A percentile compares a stretch with the other conserved stretches of the same genome.
Evolutionary conservation across 2,888 invertebrate species (phyloP).

Genomic region (Noctua pronuba): DNA sequence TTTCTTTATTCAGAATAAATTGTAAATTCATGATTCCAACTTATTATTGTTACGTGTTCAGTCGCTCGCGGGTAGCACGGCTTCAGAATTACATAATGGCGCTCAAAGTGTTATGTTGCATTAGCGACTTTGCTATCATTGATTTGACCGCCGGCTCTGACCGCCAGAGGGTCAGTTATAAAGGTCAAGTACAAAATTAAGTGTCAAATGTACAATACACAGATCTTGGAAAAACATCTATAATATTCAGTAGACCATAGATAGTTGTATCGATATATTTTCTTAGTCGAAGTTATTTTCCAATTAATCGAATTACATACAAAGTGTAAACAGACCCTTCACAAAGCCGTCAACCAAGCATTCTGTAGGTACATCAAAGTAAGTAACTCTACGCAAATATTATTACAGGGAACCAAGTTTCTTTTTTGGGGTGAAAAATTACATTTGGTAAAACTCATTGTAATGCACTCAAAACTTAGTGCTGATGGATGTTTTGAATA

Average conservation of each 20-base stretch:
- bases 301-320: background rate
- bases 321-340: no score
- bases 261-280: background rate
- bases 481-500: no score
- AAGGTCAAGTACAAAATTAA: constrained; percentile 56
- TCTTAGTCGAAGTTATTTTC: background rate
- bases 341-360: no score
- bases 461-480: no score
- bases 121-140: constrained; percentile 63
- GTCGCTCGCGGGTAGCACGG: background rate
- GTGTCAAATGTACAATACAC: constrained; percentile 24
- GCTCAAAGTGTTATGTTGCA: constrained; percentile 38
- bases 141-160: constrained; percentile 50
- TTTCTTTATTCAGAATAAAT: background rate
- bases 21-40: constrained; percentile 24
- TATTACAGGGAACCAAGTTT: no score
- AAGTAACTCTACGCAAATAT: no score
- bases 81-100: constrained; percentile 43
- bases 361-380: no score
- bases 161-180: constrained; percentile 41
- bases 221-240: background rate
- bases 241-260: no score
- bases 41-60: constrained; percentile 13
- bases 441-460: no score
- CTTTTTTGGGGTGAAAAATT: no score